Base-by-base conservation (phyloP, 2,888 invertebrate species). In the Drosophila affinis region DNA sequence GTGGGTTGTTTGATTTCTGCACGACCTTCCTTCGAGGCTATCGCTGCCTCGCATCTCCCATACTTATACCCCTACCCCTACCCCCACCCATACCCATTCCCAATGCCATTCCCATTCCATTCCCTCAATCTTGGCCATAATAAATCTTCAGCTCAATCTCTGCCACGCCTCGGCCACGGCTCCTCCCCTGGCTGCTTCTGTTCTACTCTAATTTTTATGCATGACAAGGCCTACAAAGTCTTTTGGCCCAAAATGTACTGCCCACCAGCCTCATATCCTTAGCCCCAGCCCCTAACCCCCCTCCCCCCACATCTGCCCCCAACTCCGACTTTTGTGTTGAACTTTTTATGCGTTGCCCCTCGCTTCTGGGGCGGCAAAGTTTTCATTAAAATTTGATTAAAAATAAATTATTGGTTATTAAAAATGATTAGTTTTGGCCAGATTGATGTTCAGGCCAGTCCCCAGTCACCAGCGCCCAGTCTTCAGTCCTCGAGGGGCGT, bases 351-450 rank as follows among this genome's bases (percentile, higher is more conserved):
- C 73, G 45, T 49, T 64, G 29, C 57, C 71, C 51, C 39, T 57
- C 48, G 55, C 24, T 44, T 46, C 34, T 29, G 68, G 75, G 75
- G 67, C 75, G 76, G 81, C 62, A 78, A 59, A 77, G 73, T 80
- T 87, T 82, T 79, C 80, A 87, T 87, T 85, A 89, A 88, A 83
- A 76, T 89, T 87, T 89, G 81, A 87, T 87, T 86, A 86, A 88
- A 89, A 87, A 78, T 86, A 86, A 89, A 89, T 87, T 86, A 89
- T 83, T 77, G 80, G 89, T 88, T 88, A 87, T 87, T 89, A 88
- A 89, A 88, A 88, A 81, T 87, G 87, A 85, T 88, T 88, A 88
- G 85, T 88, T 85, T 87, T 64, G 64, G 55, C 78, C 76, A 52
- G 73, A 78, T 56, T 65, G 68, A 61, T 55, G 69, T 34, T 32